Conservation (phyloP, 1,140 invertebrate genomes). For the Saccostrea echinata region DNA sequence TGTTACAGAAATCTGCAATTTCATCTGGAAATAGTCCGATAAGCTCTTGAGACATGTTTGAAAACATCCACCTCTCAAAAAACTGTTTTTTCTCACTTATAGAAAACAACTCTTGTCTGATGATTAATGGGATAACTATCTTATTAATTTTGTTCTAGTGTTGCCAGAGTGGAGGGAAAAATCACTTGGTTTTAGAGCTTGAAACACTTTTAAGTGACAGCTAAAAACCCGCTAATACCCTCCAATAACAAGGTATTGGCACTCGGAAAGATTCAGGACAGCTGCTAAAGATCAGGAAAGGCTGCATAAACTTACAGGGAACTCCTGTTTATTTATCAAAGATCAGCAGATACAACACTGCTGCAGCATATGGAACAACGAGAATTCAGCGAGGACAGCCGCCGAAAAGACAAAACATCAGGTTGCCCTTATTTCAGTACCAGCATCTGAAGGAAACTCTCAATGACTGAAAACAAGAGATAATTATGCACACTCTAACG, state of each 20-base stretch:
- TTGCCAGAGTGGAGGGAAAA: conserved; percentile 7
- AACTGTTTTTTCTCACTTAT: background rate
- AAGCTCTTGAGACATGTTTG: conserved; percentile 22
- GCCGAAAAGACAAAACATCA: conserved; percentile 24
- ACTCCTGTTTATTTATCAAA: conserved; percentile 37
- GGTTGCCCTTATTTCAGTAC: conserved; percentile 29
- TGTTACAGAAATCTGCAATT: background rate
- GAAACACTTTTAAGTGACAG: conserved; percentile 29
- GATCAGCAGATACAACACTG: conserved; percentile 31
- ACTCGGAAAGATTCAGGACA: conserved; percentile 11
- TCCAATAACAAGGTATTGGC: conserved; percentile 38
- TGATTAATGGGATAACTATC: conserved; percentile 37
- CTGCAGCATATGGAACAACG: conserved; percentile 18
- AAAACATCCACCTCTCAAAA: conserved; percentile 26
- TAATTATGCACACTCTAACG: conserved; percentile 27
- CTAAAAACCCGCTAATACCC: conserved; percentile 31
- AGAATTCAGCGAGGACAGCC: background rate
- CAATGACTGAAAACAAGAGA: conserved; percentile 32
- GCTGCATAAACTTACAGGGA: conserved; percentile 27
- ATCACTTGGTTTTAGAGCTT: background rate
- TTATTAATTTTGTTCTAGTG: conserved; percentile 36
- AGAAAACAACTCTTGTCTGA: conserved; percentile 25
- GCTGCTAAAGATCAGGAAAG: conserved; percentile 23
- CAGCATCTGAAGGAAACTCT: background rate
- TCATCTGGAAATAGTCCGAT: background rate